Conservation (phyloP, 1,140 invertebrate genomes). For the Neoseiulus cucumeris region DNA sequence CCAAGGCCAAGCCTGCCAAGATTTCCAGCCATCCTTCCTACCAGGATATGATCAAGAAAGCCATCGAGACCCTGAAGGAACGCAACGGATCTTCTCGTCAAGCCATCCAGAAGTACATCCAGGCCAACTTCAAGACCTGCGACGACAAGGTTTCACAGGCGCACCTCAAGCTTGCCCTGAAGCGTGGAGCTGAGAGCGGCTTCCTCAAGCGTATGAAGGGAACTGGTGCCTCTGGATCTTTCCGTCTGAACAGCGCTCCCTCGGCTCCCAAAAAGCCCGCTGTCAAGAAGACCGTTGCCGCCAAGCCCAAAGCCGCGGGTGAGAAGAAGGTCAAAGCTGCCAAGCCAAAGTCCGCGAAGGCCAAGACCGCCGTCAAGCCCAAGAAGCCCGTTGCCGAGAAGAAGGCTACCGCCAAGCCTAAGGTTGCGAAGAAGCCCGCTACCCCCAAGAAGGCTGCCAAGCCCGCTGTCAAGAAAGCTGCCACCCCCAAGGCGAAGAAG, state of each 20-base stretch:
- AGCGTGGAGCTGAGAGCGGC: slow-evolving; percentile 19
- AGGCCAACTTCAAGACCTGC: slow-evolving; percentile 22
- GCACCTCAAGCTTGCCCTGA: slow-evolving; percentile 21
- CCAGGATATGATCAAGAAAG: slow-evolving; percentile 22
- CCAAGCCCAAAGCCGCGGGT: slow-evolving; percentile 15
- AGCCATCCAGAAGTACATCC: slow-evolving; percentile 24
- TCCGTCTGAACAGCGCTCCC: slow-evolving; percentile 7
- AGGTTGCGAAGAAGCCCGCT: slow-evolving; percentile 16
- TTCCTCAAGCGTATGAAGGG: slow-evolving; percentile 22
- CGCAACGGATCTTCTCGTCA: slow-evolving; percentile 23
- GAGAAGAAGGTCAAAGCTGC: neutral
- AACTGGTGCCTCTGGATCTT: slow-evolving; percentile 22
- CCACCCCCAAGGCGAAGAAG: slow-evolving; percentile 11
- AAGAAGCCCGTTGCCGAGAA: neutral
- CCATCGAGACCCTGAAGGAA: slow-evolving; percentile 23
- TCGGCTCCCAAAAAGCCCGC: slow-evolving; percentile 14
- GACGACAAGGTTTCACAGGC: slow-evolving; percentile 19
- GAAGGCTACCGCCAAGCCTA: neutral
- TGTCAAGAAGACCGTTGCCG: slow-evolving; percentile 12
- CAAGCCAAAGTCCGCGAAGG: slow-evolving; percentile 17
- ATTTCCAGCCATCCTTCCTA: slow-evolving; percentile 22
- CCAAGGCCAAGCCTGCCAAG: neutral
- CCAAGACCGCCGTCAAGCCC: slow-evolving; percentile 2
- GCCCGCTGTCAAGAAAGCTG: slow-evolving; percentile 12
- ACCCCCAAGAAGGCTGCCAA: slow-evolving; percentile 9